Evolutionary conservation across 2,888 invertebrate genomes (phyloP).

Genomic region (Dichetophora obliterata): DNA sequence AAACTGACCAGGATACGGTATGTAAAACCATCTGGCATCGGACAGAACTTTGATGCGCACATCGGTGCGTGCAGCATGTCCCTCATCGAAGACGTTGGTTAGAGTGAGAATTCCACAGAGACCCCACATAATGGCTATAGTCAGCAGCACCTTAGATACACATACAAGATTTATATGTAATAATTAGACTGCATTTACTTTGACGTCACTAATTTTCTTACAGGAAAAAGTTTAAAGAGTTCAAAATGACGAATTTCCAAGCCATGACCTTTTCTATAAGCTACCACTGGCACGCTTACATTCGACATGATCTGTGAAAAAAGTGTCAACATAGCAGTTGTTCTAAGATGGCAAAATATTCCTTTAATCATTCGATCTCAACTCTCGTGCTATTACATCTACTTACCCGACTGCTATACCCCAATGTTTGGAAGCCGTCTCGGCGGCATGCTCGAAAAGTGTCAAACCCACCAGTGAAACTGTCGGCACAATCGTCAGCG

Average conservation of each 20-base stretch:
- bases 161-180: not conserved
- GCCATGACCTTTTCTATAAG: conserved; percentile 74
- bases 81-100: conserved; percentile 75
- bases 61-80: conserved; percentile 82
- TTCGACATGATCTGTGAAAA: conserved; percentile 85
- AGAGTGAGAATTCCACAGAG: conserved; percentile 79
- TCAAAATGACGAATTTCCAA: conserved; percentile 75
- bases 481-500: conserved; percentile 86
- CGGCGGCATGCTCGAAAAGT: conserved; percentile 84
- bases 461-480: conserved; percentile 87
- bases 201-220: conserved; percentile 68
- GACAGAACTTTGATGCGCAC: conserved; percentile 77
- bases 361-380: not conserved
- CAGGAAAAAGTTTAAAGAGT: conserved; percentile 85
- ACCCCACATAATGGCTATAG: conserved; percentile 83
- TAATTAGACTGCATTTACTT: not conserved
- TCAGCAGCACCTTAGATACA: conserved; percentile 76
- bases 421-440: conserved; percentile 87
- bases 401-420: conserved; percentile 82
- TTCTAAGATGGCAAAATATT: conserved; percentile 70
- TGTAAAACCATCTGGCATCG: conserved; percentile 84
- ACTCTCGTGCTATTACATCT: not conserved
- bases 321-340: conserved; percentile 80
- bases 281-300: conserved; percentile 74
- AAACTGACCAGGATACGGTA: conserved; percentile 89